Evolutionary conservation across 2,888 invertebrate genomes (phyloP), one percentile per base, ranked within the genome.

Genomic region (Archips xylosteana): DNA sequence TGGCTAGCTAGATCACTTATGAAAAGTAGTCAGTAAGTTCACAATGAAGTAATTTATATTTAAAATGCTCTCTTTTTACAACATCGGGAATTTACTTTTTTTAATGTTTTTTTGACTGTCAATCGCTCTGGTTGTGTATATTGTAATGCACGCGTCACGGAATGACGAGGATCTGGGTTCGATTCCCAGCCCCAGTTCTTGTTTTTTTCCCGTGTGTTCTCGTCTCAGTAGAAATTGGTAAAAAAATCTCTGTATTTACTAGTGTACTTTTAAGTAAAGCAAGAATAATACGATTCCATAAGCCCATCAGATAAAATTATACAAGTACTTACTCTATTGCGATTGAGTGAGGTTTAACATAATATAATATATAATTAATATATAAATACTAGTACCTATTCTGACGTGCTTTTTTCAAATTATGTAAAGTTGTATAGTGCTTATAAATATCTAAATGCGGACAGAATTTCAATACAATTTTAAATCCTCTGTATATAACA

Each of bases 381-480:
- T 83, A 86, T 74, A 74, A 60, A 65, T 61, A 54, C 61, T 70
- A 70, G 69, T 65, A 74, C 69, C 59, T 70, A 65, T 74, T 74
- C 80, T 78, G 82, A 85, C 79, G 80, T 86, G 89, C 91, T 90
- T 89, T 10, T 87, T 86, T 85, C 83, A 85, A 79, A 85, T 80
- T 80, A 87, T 90, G 89, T 92, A 91, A 89, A 91, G 86, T 88
- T 92, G 92, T 93, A 92, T 91, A 94, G 89, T 89, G 91, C 92
- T 92, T 90, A 89, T 89, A 89, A 89, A 88, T 90, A 74, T 65
- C 60, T 74, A 89, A 85, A 83, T 80, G 80, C 81, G 81, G 81
- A 82, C 83, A 84, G 67, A 81, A 83, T 85, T 86, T 85, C 84
- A 79, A 80, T 80, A 79, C 83, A 80, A 80, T 83, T 79, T 79